Percentiles rank a stretch among this genome's conserved stretches.
Evolutionary conservation across 2,888 invertebrate species (phyloP).

Genomic region (Sepioteuthis lessoniana): DNA sequence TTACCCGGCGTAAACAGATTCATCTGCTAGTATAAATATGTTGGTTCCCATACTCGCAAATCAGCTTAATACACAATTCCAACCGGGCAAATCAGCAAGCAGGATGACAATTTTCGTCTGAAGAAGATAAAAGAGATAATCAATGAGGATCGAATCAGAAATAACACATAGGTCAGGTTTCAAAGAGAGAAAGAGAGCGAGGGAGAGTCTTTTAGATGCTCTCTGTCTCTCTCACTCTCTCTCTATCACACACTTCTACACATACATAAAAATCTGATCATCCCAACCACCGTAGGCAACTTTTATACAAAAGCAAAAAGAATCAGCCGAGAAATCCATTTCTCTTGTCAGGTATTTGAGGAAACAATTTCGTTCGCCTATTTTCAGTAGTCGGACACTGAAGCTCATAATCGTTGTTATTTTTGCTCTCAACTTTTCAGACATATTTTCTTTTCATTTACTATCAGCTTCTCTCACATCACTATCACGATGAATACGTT

Average conservation of each 20-base stretch:
- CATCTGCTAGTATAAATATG: no score
- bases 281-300: background rate
- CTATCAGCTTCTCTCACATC: background rate
- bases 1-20: no score
- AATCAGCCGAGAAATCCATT: background rate
- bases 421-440: background rate
- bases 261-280: no score
- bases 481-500: no score
- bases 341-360: background rate
- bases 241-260: no score
- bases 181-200: background rate
- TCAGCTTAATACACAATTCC: no score
- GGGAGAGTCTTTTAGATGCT: no score
- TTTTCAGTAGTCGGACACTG: background rate
- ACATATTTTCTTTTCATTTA: background rate
- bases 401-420: background rate
- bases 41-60: no score
- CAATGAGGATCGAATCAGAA: background rate
- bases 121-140: background rate
- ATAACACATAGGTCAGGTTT: background rate
- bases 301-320: background rate
- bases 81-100: no score
- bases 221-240: no score
- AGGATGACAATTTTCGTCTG: background rate
- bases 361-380: background rate